Evolutionary conservation across 37 sponge, comb jelly and placozoan genomes (phyloP).

Genomic region (Halisarca cf. caerulea): DNA sequence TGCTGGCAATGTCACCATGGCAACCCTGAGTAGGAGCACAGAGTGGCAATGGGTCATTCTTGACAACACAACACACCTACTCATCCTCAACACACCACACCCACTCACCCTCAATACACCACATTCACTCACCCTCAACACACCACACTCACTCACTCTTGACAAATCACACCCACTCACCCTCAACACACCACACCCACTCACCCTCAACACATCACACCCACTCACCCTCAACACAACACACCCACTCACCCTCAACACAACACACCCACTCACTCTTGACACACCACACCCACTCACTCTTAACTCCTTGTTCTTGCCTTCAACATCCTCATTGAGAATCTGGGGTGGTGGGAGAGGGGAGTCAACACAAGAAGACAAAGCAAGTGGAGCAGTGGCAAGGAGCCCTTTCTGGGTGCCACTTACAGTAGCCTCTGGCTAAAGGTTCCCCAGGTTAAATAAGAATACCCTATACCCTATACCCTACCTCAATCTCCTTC

Average conservation of each 20-base stretch:
- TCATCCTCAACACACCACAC: neutral
- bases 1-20: neutral
- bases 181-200: neutral
- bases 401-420: too few relatives aligned
- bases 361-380: too few relatives aligned
- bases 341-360: neutral
- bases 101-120: neutral
- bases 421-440: neutral
- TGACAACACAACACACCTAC: neutral
- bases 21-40: neutral
- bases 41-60: neutral
- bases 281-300: neutral
- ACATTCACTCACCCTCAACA: neutral
- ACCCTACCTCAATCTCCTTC: neutral
- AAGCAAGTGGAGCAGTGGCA: too few relatives aligned
- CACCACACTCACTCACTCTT: too few relatives aligned
- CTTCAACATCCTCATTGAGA: neutral
- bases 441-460: neutral
- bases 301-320: neutral
- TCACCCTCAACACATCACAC: neutral
- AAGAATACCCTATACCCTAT: too few relatives aligned
- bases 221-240: neutral
- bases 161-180: neutral
- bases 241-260: neutral
- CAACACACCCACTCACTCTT: neutral